A percentile compares a stretch with the other conserved stretches of the same genome.
Evolutionary conservation across 2,113 vertebrate genomes (phyloP).

Genomic region (Cebus imitator): DNA sequence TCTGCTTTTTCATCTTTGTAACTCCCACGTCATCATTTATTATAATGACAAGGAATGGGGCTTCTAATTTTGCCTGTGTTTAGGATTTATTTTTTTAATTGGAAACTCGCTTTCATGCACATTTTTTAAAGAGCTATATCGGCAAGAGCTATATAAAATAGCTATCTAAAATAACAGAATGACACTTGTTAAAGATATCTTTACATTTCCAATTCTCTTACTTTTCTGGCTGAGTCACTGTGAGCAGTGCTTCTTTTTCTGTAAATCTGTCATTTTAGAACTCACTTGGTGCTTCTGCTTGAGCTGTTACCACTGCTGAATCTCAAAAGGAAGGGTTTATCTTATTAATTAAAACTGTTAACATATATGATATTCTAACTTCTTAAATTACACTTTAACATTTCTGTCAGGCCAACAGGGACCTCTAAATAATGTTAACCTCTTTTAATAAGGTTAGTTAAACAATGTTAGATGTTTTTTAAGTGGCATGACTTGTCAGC

Average conservation of each 20-base stretch:
- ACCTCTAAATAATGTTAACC: neutral
- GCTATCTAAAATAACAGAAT: neutral
- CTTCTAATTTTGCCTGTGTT: constrained; percentile 3
- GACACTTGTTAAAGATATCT: constrained; percentile 38
- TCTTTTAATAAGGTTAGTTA: neutral
- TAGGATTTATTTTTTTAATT: constrained; percentile 23
- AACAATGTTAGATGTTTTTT: neutral
- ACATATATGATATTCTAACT: constrained; percentile 34
- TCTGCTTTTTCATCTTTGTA: constrained; percentile 14
- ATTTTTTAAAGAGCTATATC: neutral
- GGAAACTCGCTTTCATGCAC: neutral
- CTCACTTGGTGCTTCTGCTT: neutral
- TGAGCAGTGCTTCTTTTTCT: constrained; percentile 1
- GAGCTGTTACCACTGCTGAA: neutral
- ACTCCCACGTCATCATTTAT: neutral
- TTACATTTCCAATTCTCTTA: constrained; percentile 39
- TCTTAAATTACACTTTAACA: neutral
- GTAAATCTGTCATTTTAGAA: constrained; percentile 34
- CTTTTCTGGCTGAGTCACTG: neutral
- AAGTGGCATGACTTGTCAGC: neutral
- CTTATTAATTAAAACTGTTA: constrained; percentile 44
- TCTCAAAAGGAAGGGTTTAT: constrained; percentile 3
- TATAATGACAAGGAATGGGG: neutral
- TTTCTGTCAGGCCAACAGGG: constrained; percentile 1
- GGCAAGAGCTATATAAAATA: neutral